Percentiles rank a stretch among this genome's conserved stretches.
These are phyloP conservation scores for Notolepis coatsorum DNA, from an alignment of 2,797 vertebrate genomes.

Conservation along the genomic window DNA sequence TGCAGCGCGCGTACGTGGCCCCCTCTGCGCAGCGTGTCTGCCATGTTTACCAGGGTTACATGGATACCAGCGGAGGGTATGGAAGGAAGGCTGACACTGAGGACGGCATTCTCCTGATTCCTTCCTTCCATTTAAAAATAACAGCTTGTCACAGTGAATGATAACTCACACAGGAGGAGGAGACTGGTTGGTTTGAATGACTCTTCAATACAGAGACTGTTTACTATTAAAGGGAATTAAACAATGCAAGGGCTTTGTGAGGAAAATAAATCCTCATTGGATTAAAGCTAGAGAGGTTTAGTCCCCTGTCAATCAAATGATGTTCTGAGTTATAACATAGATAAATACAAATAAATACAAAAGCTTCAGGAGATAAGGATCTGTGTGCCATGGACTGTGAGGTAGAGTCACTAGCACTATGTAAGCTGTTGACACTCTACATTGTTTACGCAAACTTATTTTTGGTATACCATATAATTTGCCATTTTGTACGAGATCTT, in stretches of 20 bases:
- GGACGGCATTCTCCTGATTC: not conserved
- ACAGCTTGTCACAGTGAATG: not conserved
- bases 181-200: not conserved
- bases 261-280: not conserved
- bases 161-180: not conserved
- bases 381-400: not conserved
- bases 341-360: too few species aligned
- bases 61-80: not conserved
- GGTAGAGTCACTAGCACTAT: too few species aligned
- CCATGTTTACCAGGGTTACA: not conserved
- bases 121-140: not conserved
- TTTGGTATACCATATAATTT: not conserved
- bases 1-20: too few species aligned
- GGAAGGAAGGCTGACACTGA: not conserved
- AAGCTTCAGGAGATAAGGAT: not conserved
- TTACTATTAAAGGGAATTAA: not conserved
- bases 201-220: not conserved
- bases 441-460: not conserved
- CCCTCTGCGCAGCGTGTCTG: not conserved
- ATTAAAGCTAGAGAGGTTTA: not conserved
- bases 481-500: not conserved
- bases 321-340: constrained; percentile 3
- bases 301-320: not conserved
- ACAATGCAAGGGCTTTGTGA: not conserved
- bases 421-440: too few species aligned